phyloP scores from a whole-genome alignment of 2,113 vertebrate species.

The Phylloscopus trochilus region DNA sequence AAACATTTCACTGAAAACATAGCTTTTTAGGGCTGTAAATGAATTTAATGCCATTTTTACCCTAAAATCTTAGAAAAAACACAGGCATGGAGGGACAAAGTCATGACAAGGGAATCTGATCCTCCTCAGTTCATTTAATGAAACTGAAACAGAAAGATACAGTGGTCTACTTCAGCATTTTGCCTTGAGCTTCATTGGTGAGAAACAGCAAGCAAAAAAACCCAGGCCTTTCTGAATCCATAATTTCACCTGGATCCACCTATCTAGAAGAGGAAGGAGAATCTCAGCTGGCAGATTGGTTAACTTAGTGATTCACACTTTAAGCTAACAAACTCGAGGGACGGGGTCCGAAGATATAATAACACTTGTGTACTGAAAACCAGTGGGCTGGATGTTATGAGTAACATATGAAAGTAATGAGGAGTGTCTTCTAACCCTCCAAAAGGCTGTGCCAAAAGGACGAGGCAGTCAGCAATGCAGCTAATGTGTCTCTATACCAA shows the following conservation, averaged over 20 bases:
- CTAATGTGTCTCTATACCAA: neutral
- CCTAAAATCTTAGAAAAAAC: neutral
- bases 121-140: neutral
- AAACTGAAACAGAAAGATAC: neutral
- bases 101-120: neutral
- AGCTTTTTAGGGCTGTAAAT: neutral
- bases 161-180: neutral
- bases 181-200: fast-evolving
- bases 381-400: fast-evolving
- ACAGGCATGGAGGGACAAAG: neutral
- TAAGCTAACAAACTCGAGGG: fast-evolving
- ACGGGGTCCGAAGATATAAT: neutral
- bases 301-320: neutral
- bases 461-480: neutral
- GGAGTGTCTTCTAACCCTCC: neutral
- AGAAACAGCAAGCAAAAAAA: neutral
- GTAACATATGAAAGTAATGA: neutral
- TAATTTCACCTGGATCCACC: neutral
- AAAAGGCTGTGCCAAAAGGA: neutral
- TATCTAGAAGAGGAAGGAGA: neutral
- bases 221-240: neutral
- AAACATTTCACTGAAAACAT: neutral
- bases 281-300: neutral
- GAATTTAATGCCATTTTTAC: neutral
- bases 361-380: neutral